Evolutionary conservation across 2,888 invertebrate genomes (phyloP), one percentile per base, ranked within the genome.

Genomic region (Diarsia brunnea): DNA sequence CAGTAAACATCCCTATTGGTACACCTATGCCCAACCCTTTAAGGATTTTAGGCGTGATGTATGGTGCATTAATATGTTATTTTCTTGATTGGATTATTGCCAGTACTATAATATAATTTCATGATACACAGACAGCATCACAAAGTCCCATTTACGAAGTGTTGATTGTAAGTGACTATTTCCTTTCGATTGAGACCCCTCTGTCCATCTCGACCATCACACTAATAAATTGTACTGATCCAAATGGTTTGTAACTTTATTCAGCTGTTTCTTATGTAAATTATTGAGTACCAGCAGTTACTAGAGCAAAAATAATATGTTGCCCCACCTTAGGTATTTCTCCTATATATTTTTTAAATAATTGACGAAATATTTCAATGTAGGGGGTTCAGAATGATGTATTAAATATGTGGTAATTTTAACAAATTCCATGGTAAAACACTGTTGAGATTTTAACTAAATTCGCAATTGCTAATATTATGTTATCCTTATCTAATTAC

Each of bases 171-270:
- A 69, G 31, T 69, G 68, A n/a, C 47, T 64, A 49, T 21, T 49
- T 75, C 76, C 69, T 75, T 53, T 31, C 0, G 19, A 53, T 66
- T 45, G 38, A 53, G 65, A 75, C 51, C 58, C 51, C 68, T 65
- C 31, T 7, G 7, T 27, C 19, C 19, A n/a, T 80, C 31, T 49
- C 31, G 47, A 27, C 4, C 12, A 21, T 45, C 21, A 31, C 16
- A 27, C 21, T 45, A 16, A 4, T 27, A 21, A 60, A 31, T 43
- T 45, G 16, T 12, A 7, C 16, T 31, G n/a, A 27, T 16, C 38
- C 2, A 2, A 14, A 19, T n/a, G n/a, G n/a, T 24, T 61, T 53
- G 19, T 53, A 19, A 43, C 27, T 53, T 51, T 24, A 70, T 7
- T 1, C 61, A 14, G 19, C 31, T 16, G 10, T 51, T 45, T 61